A percentile compares a stretch with the other conserved stretches of the same genome.
Conservation (phyloP, 2,797 vertebrate genomes). For the Natrix natrix region DNA sequence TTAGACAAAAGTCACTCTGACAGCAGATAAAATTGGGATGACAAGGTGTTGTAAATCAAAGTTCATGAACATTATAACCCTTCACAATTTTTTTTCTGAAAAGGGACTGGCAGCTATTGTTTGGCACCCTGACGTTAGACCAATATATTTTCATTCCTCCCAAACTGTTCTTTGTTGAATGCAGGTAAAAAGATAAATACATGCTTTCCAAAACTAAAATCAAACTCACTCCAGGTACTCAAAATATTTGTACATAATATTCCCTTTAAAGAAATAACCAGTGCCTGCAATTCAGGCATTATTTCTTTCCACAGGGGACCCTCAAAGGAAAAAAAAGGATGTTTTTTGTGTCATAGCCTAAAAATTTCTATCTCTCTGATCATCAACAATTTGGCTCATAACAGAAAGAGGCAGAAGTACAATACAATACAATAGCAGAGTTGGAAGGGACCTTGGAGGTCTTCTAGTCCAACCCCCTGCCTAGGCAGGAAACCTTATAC, state of each 20-base stretch:
- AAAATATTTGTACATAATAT: slow-evolving; percentile 19
- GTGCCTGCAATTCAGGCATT: slow-evolving; percentile 13
- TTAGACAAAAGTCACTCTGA: neutral
- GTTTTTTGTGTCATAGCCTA: slow-evolving; percentile 17
- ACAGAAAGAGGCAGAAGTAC: neutral
- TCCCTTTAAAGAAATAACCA: slow-evolving; percentile 32
- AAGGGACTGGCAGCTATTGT: neutral
- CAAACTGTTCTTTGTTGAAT: slow-evolving; percentile 32
- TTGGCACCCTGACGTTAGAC: neutral
- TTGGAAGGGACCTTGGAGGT: too few species aligned
- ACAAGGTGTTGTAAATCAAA: neutral
- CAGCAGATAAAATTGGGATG: neutral
- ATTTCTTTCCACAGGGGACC: slow-evolving; percentile 25
- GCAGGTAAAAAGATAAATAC: slow-evolving; percentile 37
- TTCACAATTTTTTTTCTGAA: neutral
- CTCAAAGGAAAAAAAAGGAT: slow-evolving; percentile 19
- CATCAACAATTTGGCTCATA: slow-evolving; percentile 11
- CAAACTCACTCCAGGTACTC: neutral
- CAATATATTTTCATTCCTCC: slow-evolving; percentile 12
- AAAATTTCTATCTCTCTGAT: slow-evolving; percentile 19
- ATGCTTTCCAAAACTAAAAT: slow-evolving; percentile 28
- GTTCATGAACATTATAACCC: neutral
- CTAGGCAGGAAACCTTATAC: too few species aligned
- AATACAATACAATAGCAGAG: too few species aligned
- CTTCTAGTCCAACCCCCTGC: too few species aligned